These are phyloP conservation scores for Peribatodes rhomboidaria DNA, from an alignment of 2,888 invertebrate genomes.

Conservation along the genomic window DNA sequence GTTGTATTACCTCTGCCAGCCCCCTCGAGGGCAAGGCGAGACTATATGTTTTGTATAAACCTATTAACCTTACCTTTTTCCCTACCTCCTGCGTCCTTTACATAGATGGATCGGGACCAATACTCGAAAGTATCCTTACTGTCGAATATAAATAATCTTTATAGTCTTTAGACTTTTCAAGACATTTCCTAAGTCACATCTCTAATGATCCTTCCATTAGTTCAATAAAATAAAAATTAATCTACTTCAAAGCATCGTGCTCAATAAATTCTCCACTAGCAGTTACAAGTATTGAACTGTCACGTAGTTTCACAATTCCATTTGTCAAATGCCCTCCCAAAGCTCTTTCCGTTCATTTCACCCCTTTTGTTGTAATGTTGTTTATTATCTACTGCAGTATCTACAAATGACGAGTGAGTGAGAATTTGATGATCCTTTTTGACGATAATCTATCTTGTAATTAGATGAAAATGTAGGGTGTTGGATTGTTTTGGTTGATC, in stretches of 20 bases:
- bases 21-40: too few relatives aligned
- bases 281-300: constrained; percentile 64
- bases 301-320: constrained; percentile 59
- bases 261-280: constrained; percentile 58
- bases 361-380: constrained; percentile 62
- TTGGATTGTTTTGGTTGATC: neutral
- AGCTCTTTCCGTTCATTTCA: constrained; percentile 57
- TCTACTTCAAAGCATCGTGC: constrained; percentile 45
- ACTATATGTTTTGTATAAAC: too few relatives aligned
- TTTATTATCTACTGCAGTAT: constrained; percentile 50
- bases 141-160: too few relatives aligned
- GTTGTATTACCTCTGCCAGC: too few relatives aligned
- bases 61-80: too few relatives aligned
- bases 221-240: constrained; percentile 28
- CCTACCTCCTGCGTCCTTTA: too few relatives aligned
- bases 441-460: constrained; percentile 14
- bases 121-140: too few relatives aligned
- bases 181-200: neutral
- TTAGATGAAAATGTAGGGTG: neutral
- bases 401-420: constrained; percentile 61
- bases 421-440: constrained; percentile 48
- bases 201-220: neutral
- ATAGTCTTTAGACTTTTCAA: too few relatives aligned
- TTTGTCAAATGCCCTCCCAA: constrained; percentile 60
- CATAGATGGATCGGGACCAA: too few relatives aligned